Percentiles rank a stretch among this genome's conserved stretches.
Conservation (phyloP, 2,113 vertebrate species). For the Chrysochloris asiatica region DNA sequence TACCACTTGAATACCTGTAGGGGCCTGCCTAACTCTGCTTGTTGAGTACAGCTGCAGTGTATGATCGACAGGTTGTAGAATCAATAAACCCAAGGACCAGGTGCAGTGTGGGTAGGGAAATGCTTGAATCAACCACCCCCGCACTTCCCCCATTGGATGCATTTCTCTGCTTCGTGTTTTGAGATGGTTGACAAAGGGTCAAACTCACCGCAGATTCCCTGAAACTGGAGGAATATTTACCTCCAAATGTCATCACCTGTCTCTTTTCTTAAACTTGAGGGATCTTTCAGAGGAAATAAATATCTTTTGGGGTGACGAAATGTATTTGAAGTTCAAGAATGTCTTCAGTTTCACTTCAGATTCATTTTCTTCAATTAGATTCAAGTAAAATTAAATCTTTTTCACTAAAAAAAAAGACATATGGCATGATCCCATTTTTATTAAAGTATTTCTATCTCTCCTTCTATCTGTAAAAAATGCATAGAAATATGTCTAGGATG, state of each 20-base stretch:
- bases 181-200: not conserved
- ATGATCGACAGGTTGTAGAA: fast-evolving
- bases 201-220: not conserved
- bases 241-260: constrained; percentile 4
- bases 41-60: not conserved
- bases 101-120: no score
- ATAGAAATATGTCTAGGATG: constrained; percentile 56
- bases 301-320: constrained; percentile 34
- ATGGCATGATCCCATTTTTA: constrained; percentile 73
- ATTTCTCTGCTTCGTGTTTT: not conserved
- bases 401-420: constrained; percentile 70
- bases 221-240: not conserved
- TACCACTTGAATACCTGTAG: not conserved
- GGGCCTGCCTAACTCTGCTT: fast-evolving
- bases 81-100: not conserved
- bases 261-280: not conserved
- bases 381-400: constrained; percentile 73
- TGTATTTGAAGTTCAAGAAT: constrained; percentile 42
- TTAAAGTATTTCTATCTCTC: constrained; percentile 67
- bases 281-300: not conserved
- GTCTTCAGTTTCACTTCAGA: constrained; percentile 55
- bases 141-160: not conserved
- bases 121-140: not conserved
- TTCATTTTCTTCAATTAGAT: constrained; percentile 73
- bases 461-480: constrained; percentile 64